phyloP scores from a whole-genome alignment of 2,888 invertebrate species.

The Acrobasis consociella region DNA sequence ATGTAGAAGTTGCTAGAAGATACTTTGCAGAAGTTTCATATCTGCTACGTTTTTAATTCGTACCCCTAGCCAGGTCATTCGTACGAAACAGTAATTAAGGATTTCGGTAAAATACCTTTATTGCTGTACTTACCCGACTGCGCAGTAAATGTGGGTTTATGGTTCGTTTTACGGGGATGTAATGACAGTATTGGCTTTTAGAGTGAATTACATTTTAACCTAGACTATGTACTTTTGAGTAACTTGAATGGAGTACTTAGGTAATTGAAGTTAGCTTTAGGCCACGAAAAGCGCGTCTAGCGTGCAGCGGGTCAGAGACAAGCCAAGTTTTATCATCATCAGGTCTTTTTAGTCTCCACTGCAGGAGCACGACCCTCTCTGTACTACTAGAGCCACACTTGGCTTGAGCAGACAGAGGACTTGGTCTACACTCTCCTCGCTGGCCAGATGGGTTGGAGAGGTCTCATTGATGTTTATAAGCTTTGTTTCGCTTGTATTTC shows the following conservation, averaged over 20 bases:
- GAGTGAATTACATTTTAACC: background rate
- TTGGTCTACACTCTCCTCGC: too few species aligned
- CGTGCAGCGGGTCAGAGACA: too few species aligned
- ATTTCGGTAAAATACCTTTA: slow-evolving; percentile 9
- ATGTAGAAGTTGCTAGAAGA: too few species aligned
- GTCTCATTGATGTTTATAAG: too few species aligned
- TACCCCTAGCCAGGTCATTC: slow-evolving; percentile 3
- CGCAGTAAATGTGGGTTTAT: slow-evolving; percentile 7
- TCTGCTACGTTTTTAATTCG: background rate
- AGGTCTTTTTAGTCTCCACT: too few species aligned
- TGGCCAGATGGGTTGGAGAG: too few species aligned
- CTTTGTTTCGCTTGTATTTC: too few species aligned
- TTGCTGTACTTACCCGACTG: slow-evolving; percentile 10
- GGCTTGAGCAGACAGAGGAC: too few species aligned
- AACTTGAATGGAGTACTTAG: background rate
- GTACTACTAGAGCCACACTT: too few species aligned
- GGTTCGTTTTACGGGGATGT: slow-evolving; percentile 9
- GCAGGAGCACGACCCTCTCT: too few species aligned
- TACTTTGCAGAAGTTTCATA: background rate
- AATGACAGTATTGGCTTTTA: slow-evolving; percentile 12
- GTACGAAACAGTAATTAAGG: slow-evolving; percentile 15
- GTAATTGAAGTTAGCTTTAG: background rate
- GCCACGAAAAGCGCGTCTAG: too few species aligned
- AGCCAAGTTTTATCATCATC: too few species aligned
- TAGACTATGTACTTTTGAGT: background rate